Conservation (phyloP, 2,113 vertebrate species). For the Eleginops maclovinus region DNA sequence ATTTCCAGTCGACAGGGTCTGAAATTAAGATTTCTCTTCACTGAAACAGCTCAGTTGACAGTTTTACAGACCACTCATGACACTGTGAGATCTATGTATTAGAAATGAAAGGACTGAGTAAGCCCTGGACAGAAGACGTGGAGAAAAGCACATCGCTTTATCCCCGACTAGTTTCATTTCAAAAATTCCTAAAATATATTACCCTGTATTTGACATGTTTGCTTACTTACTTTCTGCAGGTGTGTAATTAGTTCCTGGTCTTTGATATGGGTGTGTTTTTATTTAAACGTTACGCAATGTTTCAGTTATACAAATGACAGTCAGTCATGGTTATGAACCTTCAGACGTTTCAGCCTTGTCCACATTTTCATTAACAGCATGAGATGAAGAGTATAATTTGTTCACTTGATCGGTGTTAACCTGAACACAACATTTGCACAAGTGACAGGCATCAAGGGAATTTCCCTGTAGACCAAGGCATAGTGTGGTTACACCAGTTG, state of each 20-base stretch:
- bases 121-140: no score
- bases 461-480: no score
- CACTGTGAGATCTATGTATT: no score
- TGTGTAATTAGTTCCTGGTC: neutral
- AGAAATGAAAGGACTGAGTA: no score
- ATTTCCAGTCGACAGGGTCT: neutral
- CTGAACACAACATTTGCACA: neutral
- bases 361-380: neutral
- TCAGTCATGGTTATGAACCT: neutral
- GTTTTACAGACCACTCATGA: no score
- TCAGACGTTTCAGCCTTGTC: neutral
- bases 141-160: no score
- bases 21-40: no score
- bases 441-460: neutral
- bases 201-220: no score
- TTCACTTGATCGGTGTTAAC: neutral
- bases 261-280: neutral
- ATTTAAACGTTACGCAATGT: neutral
- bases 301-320: neutral
- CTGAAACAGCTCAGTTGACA: no score
- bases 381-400: neutral
- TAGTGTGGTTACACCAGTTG: neutral
- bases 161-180: no score
- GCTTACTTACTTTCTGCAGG: neutral
- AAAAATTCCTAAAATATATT: no score